phyloP scores from a whole-genome alignment of 2,113 vertebrate species.

The Xyliphius kryptos region DNA sequence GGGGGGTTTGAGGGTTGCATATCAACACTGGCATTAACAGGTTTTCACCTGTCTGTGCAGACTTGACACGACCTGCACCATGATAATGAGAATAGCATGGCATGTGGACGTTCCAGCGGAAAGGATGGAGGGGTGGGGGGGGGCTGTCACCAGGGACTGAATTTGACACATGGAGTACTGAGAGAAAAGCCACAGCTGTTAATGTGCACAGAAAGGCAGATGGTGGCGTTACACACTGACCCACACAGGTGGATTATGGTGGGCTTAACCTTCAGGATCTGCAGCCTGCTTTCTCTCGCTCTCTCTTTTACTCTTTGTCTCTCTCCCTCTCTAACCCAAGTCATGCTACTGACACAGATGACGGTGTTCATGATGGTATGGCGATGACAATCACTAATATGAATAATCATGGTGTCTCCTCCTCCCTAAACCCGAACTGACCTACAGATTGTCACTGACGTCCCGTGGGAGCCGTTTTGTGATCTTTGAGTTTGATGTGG shows the following conservation, averaged over 20 bases:
- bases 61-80: not conserved
- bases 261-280: constrained; percentile 25
- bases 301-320: no score
- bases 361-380: constrained; percentile 21
- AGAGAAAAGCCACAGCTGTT: no score
- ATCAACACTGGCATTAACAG: not conserved
- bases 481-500: no score
- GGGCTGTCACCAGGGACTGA: constrained; percentile 28
- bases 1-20: no score
- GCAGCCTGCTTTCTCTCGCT: constrained; percentile 31
- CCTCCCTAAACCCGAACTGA: no score
- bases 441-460: no score
- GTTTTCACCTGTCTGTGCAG: constrained; percentile 11
- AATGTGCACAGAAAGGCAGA: constrained; percentile 28
- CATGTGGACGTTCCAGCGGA: constrained; percentile 38
- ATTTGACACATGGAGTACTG: constrained; percentile 40
- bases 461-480: no score
- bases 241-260: constrained; percentile 39
- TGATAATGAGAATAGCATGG: constrained; percentile 53
- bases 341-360: constrained; percentile 26
- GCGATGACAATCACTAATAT: constrained; percentile 34
- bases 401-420: constrained; percentile 42
- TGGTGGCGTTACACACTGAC: constrained; percentile 34
- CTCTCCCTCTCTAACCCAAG: constrained; percentile 6
- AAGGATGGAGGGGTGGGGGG: not conserved